Evolutionary conservation across 1,140 invertebrate genomes (phyloP).

Genomic region (Drosophila ogumai): DNA sequence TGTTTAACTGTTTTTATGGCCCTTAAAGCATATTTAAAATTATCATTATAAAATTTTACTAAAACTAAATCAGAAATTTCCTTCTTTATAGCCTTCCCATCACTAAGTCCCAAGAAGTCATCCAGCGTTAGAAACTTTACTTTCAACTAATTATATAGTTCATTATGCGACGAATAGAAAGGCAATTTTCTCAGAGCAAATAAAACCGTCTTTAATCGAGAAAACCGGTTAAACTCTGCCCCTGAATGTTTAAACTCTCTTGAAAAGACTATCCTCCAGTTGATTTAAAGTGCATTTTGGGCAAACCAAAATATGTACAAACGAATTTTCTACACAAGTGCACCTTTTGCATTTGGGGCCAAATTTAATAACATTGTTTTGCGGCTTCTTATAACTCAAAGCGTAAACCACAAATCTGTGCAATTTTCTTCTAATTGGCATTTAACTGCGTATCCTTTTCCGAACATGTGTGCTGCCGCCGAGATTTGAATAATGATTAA

Average conservation of each 20-base stretch:
- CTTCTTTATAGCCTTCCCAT: background rate
- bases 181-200: conserved; percentile 3
- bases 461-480: conserved; percentile 16
- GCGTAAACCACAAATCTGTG: conserved; percentile 44
- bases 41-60: background rate
- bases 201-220: conserved; percentile 7
- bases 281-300: conserved; percentile 24
- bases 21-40: background rate
- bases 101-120: conserved; percentile 18
- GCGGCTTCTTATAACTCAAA: conserved; percentile 55
- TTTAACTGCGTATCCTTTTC: conserved; percentile 47
- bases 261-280: background rate
- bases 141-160: conserved; percentile 68
- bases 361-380: conserved; percentile 48
- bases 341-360: conserved; percentile 20
- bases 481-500: conserved; percentile 68
- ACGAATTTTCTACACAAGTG: conserved; percentile 8
- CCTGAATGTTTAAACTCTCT: background rate
- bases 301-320: conserved; percentile 30
- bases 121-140: conserved; percentile 43
- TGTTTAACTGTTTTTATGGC: background rate
- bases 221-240: conserved; percentile 1
- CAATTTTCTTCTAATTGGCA: conserved; percentile 63
- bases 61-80: background rate
- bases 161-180: conserved; percentile 45